Evolutionary conservation across 2,797 vertebrate genomes (phyloP).

Genomic region (Astyanax mexicanus): DNA sequence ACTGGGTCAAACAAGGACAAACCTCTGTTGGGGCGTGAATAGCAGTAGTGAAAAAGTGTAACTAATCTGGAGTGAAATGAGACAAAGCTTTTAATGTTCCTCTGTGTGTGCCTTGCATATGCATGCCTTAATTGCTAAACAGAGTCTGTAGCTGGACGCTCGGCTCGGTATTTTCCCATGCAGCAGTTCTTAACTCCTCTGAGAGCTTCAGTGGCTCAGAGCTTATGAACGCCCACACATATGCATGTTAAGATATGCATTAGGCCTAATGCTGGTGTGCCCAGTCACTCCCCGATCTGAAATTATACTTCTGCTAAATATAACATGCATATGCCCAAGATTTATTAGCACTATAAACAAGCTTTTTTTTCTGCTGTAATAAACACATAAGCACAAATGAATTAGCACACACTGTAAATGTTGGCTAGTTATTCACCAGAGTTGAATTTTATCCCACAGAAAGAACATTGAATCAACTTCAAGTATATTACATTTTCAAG

Average conservation of each 20-base stretch:
- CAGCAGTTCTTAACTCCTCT: conserved; percentile 2
- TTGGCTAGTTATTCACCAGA: conserved; percentile 23
- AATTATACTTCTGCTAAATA: conserved; percentile 40
- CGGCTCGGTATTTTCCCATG: conserved; percentile 9
- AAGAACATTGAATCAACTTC: conserved; percentile 17
- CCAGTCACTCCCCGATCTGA: conserved; percentile 18
- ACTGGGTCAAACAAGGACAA: background rate
- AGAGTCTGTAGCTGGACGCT: background rate
- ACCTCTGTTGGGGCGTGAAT: background rate
- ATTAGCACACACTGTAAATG: conserved; percentile 19
- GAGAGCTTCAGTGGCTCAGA: conserved; percentile 24
- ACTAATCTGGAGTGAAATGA: background rate
- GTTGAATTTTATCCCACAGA: conserved; percentile 22
- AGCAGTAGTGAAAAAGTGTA: background rate
- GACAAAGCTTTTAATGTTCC: background rate
- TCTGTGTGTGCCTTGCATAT: conserved; percentile 10
- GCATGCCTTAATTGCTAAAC: conserved; percentile 5
- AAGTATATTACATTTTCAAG: background rate
- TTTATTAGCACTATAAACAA: conserved; percentile 36
- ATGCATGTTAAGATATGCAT: conserved; percentile 34
- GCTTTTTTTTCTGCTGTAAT: conserved; percentile 18
- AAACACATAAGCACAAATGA: conserved; percentile 29
- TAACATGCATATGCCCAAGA: conserved; percentile 31
- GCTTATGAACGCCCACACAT: conserved; percentile 10
- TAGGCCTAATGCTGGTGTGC: conserved; percentile 25